These are phyloP conservation scores for Drosophila micromelanica DNA, from an alignment of 1,140 invertebrate species.

Conservation along the genomic window DNA sequence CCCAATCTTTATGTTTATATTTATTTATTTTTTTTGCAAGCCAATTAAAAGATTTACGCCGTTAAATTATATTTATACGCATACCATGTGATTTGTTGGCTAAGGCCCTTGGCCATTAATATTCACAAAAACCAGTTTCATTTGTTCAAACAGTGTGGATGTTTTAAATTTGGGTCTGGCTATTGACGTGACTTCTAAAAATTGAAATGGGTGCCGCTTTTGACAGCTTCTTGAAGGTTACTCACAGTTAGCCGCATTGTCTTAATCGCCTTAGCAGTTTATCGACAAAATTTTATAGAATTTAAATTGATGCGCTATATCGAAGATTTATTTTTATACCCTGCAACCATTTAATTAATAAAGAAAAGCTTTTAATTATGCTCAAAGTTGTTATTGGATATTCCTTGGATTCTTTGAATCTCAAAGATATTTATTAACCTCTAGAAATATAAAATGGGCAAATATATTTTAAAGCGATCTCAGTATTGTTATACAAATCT, in stretches of 20 bases:
- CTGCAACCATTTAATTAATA: background rate
- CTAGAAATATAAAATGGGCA: background rate
- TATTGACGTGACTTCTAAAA: conserved; percentile 16
- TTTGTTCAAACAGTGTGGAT: conserved; percentile 1
- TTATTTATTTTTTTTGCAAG: background rate
- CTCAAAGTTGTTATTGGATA: background rate
- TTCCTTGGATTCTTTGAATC: too few species aligned
- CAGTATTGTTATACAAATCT: conserved; percentile 1
- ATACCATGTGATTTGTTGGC: conserved; percentile 1
- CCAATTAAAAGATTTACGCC: background rate
- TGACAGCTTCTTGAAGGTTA: conserved; percentile 31
- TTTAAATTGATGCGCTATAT: too few species aligned
- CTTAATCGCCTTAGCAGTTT: background rate
- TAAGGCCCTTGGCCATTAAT: conserved; percentile 12
- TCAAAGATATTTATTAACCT: too few species aligned
- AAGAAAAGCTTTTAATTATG: background rate
- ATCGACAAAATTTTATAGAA: background rate
- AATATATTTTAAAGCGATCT: background rate
- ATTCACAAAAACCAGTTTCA: conserved; percentile 27
- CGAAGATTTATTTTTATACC: background rate
- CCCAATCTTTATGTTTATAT: background rate
- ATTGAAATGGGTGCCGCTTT: conserved; percentile 22
- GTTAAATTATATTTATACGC: background rate
- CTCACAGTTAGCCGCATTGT: conserved; percentile 7
- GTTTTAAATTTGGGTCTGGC: conserved; percentile 21